phyloP scores from a whole-genome alignment of 1,140 invertebrate genomes.

The Andrena cerasifolii region DNA sequence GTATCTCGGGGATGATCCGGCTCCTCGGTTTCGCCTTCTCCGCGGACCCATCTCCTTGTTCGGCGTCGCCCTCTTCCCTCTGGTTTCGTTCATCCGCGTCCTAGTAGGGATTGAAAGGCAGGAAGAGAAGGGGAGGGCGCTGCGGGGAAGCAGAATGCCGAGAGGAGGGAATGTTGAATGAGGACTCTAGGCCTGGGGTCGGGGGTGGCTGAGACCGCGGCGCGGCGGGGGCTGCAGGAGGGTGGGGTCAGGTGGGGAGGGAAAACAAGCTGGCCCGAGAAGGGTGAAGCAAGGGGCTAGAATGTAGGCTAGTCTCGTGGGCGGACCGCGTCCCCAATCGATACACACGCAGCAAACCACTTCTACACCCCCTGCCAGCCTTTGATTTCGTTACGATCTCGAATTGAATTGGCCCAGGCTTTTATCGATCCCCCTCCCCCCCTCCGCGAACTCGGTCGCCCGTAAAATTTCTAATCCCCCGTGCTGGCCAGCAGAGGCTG shows the following conservation, averaged over 20 bases:
- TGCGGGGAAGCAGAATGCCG: constrained; percentile 34
- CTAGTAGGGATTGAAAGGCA: constrained; percentile 36
- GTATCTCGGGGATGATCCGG: not conserved
- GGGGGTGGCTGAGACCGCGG: constrained; percentile 8
- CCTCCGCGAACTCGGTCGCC: not conserved
- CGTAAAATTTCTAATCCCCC: constrained; percentile 20
- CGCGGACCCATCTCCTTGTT: no score
- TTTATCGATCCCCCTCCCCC: constrained; percentile 18
- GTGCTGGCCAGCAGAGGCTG: not conserved
- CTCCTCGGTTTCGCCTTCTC: constrained; percentile 5
- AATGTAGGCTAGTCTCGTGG: constrained; percentile 78
- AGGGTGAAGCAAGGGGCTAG: constrained; percentile 66
- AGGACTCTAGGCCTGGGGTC: constrained; percentile 65
- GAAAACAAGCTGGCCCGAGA: constrained; percentile 43
- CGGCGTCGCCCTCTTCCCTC: constrained; percentile 4
- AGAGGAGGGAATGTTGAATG: constrained; percentile 74
- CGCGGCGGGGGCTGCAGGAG: not conserved
- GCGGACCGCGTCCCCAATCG: constrained; percentile 80
- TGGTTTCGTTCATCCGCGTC: constrained; percentile 33
- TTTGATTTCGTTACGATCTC: constrained; percentile 35
- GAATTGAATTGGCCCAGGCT: constrained; percentile 28
- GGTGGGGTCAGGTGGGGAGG: constrained; percentile 29
- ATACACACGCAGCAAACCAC: constrained; percentile 72
- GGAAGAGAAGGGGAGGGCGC: constrained; percentile 16
- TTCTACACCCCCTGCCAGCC: not conserved